Percentiles rank a stretch among this genome's conserved stretches.
phyloP scores from a whole-genome alignment of 1,140 invertebrate species.

The Dendrolimus punctatus region DNA sequence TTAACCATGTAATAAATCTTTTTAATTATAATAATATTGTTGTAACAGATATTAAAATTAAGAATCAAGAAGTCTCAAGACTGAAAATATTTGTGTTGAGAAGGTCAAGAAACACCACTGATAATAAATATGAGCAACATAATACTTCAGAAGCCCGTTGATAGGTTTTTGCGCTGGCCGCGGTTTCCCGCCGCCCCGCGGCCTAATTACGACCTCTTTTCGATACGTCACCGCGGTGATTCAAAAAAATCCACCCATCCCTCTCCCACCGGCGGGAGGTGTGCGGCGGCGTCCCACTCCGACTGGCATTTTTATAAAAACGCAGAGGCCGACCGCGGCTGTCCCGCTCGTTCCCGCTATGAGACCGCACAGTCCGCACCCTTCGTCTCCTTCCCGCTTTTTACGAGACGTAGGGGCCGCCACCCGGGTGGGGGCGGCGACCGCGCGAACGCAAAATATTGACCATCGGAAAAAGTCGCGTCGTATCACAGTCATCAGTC shows the following conservation, averaged over 20 bases:
- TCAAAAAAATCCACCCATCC: constrained; percentile 67
- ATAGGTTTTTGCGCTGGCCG: constrained; percentile 67
- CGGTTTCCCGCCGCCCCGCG: constrained; percentile 68
- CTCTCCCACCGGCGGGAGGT: constrained; percentile 32
- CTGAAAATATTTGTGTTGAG: too few species aligned
- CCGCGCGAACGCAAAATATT: constrained; percentile 72
- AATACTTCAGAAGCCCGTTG: constrained; percentile 70
- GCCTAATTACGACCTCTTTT: constrained; percentile 66
- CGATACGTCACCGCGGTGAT: constrained; percentile 64
- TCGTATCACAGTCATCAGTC: constrained; percentile 73
- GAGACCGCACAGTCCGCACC: constrained; percentile 48
- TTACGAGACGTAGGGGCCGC: constrained; percentile 71
- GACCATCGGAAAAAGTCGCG: constrained; percentile 74
- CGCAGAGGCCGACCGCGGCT: constrained; percentile 61
- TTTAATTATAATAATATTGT: too few species aligned
- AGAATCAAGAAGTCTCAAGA: too few species aligned
- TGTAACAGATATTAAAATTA: too few species aligned
- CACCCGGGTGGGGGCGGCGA: constrained; percentile 67
- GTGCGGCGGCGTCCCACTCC: constrained; percentile 46
- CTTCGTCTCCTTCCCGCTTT: constrained; percentile 72
- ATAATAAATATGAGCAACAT: constrained; percentile 64
- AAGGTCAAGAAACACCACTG: constrained; percentile 12
- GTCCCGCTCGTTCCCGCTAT: constrained; percentile 63
- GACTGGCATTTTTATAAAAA: constrained; percentile 70
- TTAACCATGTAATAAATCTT: too few species aligned